phyloP scores from a whole-genome alignment of 2,797 vertebrate species.

The Hylomyscus alleni region DNA sequence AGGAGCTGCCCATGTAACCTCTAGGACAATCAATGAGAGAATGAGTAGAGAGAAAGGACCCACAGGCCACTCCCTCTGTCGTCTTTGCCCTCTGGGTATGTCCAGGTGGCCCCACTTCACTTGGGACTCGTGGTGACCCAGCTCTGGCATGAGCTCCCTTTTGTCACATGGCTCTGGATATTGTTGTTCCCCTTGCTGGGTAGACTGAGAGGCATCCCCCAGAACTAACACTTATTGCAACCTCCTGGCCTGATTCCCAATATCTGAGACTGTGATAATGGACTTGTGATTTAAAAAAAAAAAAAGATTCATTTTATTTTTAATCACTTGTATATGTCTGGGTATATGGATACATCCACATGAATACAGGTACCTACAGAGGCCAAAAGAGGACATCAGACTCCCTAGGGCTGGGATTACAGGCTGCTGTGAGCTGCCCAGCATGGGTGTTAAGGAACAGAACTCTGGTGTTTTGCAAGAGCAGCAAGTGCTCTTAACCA shows the following conservation, averaged over 20 bases:
- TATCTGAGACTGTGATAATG: slow-evolving; percentile 89
- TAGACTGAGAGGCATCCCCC: background rate
- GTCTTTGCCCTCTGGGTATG: background rate
- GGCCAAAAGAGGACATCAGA: background rate
- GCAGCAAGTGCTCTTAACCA: background rate
- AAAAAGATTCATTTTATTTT: background rate
- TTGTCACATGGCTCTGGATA: slow-evolving; percentile 54
- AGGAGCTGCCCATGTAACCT: background rate
- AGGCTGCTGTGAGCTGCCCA: background rate
- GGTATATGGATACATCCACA: background rate
- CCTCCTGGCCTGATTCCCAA: background rate
- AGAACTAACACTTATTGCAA: slow-evolving; percentile 35
- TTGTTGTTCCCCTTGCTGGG: slow-evolving; percentile 58
- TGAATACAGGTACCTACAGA: background rate
- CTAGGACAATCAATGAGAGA: background rate
- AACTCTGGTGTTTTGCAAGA: background rate
- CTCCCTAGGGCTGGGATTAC: background rate
- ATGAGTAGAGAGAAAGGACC: background rate
- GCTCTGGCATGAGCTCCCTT: slow-evolving; percentile 56
- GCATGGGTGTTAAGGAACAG: background rate
- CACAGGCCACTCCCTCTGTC: background rate
- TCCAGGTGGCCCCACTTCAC: background rate
- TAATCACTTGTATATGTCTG: background rate
- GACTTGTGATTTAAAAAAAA: slow-evolving; percentile 93
- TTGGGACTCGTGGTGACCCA: slow-evolving; percentile 72